Evolutionary conservation across 2,113 vertebrate genomes (phyloP), one percentile per base, ranked within the genome.

Genomic region (Indicator indicator): DNA sequence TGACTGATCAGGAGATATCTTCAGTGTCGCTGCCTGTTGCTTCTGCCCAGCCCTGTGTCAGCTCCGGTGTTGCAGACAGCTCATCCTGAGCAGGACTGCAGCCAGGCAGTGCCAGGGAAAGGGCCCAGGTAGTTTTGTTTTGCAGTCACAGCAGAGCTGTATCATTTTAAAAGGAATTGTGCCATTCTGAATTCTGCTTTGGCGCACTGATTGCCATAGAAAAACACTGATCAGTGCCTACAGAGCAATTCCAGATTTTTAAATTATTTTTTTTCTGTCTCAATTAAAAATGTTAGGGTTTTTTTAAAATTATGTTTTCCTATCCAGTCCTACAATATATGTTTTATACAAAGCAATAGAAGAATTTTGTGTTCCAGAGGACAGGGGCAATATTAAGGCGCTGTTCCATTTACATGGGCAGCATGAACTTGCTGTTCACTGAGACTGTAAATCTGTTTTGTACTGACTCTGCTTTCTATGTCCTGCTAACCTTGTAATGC

Each of bases 391-490:
- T 95, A 65, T 86, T 91, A 85, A 85, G 16, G 9, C 91, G 85
- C 92, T 88, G 71, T 94, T 96, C 94, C 19, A 46, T 94, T 97
- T 95, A 80, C 67, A 48, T 65, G 56, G 56, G 60, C 55, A 52
- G 77, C 89, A 75, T 86, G 88, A 76, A 78, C 95, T 86, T 74
- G 94, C 89, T 93, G 70, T 86, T 92, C 80, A 88, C 73, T 50
- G 82, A 95, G 86, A 59, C 87, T 94, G 86, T 97, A 95, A 91
- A 95, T 92, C 79, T 94, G 50, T 96, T 97, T 96, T 96, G 83
- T 97, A 89, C 65, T 91, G 93, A 97, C 80, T 93, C 44, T 87
- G 89, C 91, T 96, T 94, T 67, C 94, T 93, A 7, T 86, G 76
- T 90, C 95, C 95, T 87, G 93, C 83, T 96, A 92, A 86, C 74